Base-by-base conservation (phyloP, 2,888 invertebrate species). In the Drosophila recens region DNA sequence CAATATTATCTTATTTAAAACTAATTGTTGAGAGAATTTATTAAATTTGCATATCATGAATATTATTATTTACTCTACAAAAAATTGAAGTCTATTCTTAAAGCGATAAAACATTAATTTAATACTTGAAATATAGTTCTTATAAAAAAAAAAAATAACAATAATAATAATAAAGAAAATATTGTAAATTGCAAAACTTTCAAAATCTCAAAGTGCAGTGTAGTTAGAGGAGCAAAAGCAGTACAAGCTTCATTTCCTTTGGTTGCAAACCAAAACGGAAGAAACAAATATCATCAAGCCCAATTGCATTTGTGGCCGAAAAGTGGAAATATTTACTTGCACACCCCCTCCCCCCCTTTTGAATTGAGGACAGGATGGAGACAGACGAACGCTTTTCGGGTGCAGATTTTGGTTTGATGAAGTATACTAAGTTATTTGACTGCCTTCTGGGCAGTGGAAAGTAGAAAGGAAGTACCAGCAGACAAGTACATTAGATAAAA, bases 301-400 rank as follows among this genome's bases (percentile, higher is more conserved):
- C 89, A 87, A 87, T 87, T 87, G 90, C 90, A 87, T 90, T 87
- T 87, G 90, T 84, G 90, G 90, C 85, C 88, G 72, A 89, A 87
- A 84, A 87, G 69, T 90, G 87, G 90, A 84, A 90, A 86, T 90
- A 84, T 90, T 90, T 86, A 82, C 90, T 84, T 69, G 76, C 36
- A 30, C 34, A 66, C 65, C 46, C 15, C 38, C 13, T 15, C 36
- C 67, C 65, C 46, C 27, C 46, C 13, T 15, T 20, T n/a, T 17
- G 66, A 30, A 43, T 45, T 54, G 40, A 38, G 45, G 17, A 45
- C 10, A 51, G 40, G 8, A 36, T 23, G 27, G 36, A 34, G 46
- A 36, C 17, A 56, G 56, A 57, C 38, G 58, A 58, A 58, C 27
- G 11, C 15, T 53, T 23, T 66, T 58, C 40, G 65, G 68, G 58